These are phyloP conservation scores for Malurus elegans DNA, from an alignment of 2,113 vertebrate genomes.

Conservation along the genomic window DNA sequence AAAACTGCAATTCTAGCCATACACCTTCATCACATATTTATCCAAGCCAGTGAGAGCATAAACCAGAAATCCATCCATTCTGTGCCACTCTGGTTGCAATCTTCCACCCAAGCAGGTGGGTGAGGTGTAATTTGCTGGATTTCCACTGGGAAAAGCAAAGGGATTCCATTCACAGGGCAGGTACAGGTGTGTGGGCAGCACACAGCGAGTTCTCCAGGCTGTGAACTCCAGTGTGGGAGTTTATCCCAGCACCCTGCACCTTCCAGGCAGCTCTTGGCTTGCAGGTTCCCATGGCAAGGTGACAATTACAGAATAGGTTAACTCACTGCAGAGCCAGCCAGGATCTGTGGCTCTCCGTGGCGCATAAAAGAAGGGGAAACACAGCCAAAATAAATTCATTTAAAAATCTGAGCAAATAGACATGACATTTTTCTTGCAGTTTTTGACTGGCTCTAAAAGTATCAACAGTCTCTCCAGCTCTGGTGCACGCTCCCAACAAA, in stretches of 20 bases:
- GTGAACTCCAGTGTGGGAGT: background rate
- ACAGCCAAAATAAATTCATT: constrained; percentile 57
- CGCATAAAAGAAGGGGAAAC: constrained; percentile 32
- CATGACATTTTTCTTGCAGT: constrained; percentile 57
- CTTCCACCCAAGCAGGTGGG: rapidly evolving
- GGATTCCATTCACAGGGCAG: background rate
- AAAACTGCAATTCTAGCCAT: background rate
- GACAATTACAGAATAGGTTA: constrained; percentile 39
- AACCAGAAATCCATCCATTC: background rate
- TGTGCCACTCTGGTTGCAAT: background rate
- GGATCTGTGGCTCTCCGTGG: constrained; percentile 14
- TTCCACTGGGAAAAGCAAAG: background rate
- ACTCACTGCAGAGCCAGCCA: constrained; percentile 18
- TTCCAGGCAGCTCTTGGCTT: constrained; percentile 10
- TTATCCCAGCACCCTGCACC: background rate
- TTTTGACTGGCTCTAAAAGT: constrained; percentile 64
- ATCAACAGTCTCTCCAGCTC: constrained; percentile 45
- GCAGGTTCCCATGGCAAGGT: constrained; percentile 15
- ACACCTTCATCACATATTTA: background rate
- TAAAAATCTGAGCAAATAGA: constrained; percentile 50
- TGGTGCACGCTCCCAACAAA: constrained; percentile 26
- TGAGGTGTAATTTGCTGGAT: background rate
- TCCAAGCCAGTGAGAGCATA: background rate
- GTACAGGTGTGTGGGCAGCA: background rate
- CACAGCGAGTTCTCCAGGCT: background rate